phyloP scores from a whole-genome alignment of 2,113 vertebrate genomes.

The Marmota monax region DNA sequence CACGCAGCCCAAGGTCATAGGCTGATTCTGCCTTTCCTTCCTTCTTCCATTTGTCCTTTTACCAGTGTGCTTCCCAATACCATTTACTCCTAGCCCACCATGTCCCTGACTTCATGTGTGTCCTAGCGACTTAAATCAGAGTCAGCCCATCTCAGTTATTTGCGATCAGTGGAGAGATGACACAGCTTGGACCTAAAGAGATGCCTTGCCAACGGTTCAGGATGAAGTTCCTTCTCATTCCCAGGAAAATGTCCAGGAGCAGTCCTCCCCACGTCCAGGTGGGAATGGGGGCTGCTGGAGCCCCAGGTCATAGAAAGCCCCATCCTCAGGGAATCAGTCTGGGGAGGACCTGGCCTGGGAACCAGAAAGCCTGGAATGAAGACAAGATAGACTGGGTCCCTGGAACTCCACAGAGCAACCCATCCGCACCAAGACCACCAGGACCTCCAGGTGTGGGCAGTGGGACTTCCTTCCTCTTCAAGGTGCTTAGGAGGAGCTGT shows the following conservation, averaged over 20 bases:
- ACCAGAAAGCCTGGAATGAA: not conserved
- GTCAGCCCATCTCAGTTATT: not conserved
- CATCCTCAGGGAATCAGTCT: too few relatives aligned
- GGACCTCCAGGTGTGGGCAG: accelerated
- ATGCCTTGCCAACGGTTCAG: accelerated
- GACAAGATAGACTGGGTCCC: not conserved
- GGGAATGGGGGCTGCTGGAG: not conserved
- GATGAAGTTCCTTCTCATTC: not conserved
- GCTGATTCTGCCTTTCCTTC: not conserved
- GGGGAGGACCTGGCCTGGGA: not conserved
- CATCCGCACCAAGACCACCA: not conserved
- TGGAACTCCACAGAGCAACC: not conserved
- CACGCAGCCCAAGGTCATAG: too few relatives aligned
- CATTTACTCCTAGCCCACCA: not conserved
- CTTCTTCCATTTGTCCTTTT: not conserved
- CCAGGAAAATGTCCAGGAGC: not conserved
- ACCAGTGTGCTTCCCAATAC: not conserved
- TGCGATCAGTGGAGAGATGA: not conserved
- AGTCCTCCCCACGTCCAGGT: not conserved
- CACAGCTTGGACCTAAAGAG: too few relatives aligned
- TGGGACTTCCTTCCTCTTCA: not conserved
- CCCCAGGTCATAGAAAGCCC: not conserved
- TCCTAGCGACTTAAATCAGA: not conserved
- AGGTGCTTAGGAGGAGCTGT: not conserved
- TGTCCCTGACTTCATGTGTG: not conserved